These are phyloP conservation scores for Panulirus ornatus DNA, from an alignment of 1,140 invertebrate genomes.

Conservation along the genomic window DNA sequence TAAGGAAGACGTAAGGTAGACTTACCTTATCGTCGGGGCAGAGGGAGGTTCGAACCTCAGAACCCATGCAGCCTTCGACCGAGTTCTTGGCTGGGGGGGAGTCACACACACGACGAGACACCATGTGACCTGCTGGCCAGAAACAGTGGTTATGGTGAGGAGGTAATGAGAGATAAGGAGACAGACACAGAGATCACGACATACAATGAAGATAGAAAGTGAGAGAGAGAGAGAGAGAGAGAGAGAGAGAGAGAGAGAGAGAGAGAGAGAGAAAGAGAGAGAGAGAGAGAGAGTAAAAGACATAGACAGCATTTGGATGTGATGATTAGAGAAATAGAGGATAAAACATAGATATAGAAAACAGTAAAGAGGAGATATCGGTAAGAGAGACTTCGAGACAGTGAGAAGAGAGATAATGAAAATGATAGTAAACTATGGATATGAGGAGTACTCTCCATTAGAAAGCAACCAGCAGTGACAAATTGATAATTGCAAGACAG, in stretches of 20 bases:
- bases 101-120: slow-evolving; percentile 30
- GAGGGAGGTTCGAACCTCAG: not conserved
- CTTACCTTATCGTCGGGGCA: slow-evolving; percentile 40
- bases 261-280: slow-evolving; percentile 9
- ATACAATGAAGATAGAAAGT: not conserved
- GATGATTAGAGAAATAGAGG: not conserved
- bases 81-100: slow-evolving; percentile 28
- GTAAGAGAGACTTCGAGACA: no score
- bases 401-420: not conserved
- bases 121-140: slow-evolving; percentile 30
- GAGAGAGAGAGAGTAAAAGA: not conserved
- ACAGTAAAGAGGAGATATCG: no score
- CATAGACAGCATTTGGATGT: no score
- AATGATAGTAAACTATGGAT: no score
- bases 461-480: no score
- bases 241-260: no score
- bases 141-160: no score
- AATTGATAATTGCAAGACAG: no score
- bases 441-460: no score
- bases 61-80: slow-evolving; percentile 30
- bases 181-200: not conserved
- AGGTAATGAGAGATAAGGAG: not conserved
- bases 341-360: no score
- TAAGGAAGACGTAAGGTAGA: not conserved
- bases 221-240: not conserved